Conservation (phyloP, 2,113 vertebrate species). For the Cottus gobio region DNA sequence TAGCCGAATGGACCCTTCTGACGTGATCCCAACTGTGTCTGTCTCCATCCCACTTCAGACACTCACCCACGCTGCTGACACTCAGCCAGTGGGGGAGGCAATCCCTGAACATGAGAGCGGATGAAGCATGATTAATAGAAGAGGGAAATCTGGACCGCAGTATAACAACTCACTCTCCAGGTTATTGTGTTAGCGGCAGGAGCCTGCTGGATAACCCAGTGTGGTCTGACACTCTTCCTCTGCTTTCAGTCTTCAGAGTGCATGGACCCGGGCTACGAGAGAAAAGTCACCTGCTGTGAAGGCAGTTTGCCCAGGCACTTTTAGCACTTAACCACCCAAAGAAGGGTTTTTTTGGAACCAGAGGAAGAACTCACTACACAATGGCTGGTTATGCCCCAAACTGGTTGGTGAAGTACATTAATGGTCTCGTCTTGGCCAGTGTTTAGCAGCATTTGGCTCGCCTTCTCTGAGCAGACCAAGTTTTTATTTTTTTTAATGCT, state of each 20-base stretch:
- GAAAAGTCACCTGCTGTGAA: constrained; percentile 38
- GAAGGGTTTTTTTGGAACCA: constrained; percentile 6
- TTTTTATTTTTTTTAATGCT: constrained; percentile 3
- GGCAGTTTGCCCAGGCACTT: constrained; percentile 20
- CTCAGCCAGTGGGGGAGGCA: constrained; percentile 55
- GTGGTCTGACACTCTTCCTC: constrained; percentile 33
- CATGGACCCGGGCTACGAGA: constrained; percentile 28
- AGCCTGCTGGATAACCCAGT: constrained; percentile 34
- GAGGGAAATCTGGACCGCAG: constrained; percentile 32
- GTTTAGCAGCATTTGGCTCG: constrained; percentile 25
- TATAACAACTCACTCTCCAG: constrained; percentile 37
- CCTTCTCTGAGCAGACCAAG: constrained; percentile 1
- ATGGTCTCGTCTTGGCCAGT: constrained; percentile 28
- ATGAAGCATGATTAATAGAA: constrained; percentile 58
- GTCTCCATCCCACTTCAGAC: constrained; percentile 74
- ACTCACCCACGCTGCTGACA: constrained; percentile 56
- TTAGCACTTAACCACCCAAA: constrained; percentile 23
- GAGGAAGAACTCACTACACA: constrained; percentile 12
- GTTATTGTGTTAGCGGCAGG: constrained; percentile 28
- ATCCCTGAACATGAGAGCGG: constrained; percentile 68
- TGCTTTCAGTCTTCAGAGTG: constrained; percentile 50
- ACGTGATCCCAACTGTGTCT: constrained; percentile 71
- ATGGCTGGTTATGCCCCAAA: constrained; percentile 33
- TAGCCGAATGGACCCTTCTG: constrained; percentile 51
- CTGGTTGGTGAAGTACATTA: constrained; percentile 16